A percentile compares a stretch with the other conserved stretches of the same genome.
Conservation (phyloP, 1,140 invertebrate species). For the Nomia melanderi region DNA sequence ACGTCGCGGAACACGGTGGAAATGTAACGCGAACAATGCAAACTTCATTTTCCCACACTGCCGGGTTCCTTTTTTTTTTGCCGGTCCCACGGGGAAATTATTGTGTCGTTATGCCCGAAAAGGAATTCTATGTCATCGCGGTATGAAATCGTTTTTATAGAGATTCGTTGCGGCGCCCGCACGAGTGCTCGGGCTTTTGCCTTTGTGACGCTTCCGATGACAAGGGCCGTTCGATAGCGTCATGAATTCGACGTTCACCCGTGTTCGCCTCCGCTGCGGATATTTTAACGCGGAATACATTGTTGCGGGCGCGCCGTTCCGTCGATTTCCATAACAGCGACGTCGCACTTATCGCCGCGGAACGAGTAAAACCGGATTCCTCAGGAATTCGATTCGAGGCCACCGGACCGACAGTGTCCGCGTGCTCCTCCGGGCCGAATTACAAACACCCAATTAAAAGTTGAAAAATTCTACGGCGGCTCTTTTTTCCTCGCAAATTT, state of each 20-base stretch:
- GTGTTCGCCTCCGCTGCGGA: slow-evolving; percentile 17
- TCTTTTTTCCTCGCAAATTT: not conserved
- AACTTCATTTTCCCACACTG: not conserved
- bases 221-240: slow-evolving; percentile 46
- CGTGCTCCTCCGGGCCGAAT: not conserved
- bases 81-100: slow-evolving; percentile 5
- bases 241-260: slow-evolving; percentile 44
- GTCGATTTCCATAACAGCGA: not conserved
- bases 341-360: not conserved
- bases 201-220: slow-evolving; percentile 36
- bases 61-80: not conserved
- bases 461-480: not conserved
- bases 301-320: not conserved
- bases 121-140: not conserved
- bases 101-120: not conserved
- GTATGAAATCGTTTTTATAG: slow-evolving; percentile 52
- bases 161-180: slow-evolving; percentile 30
- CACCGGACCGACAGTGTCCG: no score
- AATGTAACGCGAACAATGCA: slow-evolving; percentile 7
- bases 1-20: not conserved
- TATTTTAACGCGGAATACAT: not conserved
- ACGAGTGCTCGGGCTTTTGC: not conserved
- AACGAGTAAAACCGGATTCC: not conserved
- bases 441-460: not conserved
- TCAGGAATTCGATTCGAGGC: not conserved